Percentiles rank a stretch among this genome's conserved stretches.
Conservation (phyloP, 2,113 vertebrate species). For the Gobiocypris rarus region DNA sequence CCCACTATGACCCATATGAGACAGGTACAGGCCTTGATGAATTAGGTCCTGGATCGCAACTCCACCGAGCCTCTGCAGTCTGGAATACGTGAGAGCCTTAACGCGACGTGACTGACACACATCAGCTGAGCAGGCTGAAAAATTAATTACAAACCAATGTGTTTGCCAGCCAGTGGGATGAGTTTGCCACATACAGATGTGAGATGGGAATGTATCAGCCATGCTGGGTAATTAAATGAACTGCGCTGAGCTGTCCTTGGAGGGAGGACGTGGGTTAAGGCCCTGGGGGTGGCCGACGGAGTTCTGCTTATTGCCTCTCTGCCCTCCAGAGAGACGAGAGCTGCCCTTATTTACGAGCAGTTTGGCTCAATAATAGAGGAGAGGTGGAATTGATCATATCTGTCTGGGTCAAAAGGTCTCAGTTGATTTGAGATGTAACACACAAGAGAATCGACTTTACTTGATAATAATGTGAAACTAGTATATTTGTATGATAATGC, state of each 20-base stretch:
- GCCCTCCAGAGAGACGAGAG: neutral
- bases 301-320: conserved; percentile 34
- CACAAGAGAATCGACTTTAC: neutral
- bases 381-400: conserved; percentile 30
- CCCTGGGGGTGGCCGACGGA: conserved; percentile 25
- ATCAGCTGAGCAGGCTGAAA: conserved; percentile 49
- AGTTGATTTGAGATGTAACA: conserved; percentile 19
- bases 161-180: conserved; percentile 44
- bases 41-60: conserved; percentile 45
- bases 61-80: conserved; percentile 19
- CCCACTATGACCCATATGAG: conserved; percentile 56
- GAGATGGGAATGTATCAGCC: conserved; percentile 4
- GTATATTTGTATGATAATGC: neutral
- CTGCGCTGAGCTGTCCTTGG: conserved; percentile 36
- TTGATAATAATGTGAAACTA: neutral
- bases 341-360: conserved; percentile 29
- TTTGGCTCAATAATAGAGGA: conserved; percentile 41
- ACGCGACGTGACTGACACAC: conserved; percentile 45
- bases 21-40: conserved; percentile 53
- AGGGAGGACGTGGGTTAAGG: conserved; percentile 32
- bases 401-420: conserved; percentile 36
- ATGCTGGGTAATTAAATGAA: conserved; percentile 51
- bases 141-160: conserved; percentile 50
- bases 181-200: conserved; percentile 50
- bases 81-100: conserved; percentile 29